Evolutionary conservation across 2,797 vertebrate species (phyloP), one percentile per base, ranked within the genome.

Genomic region (Neosalanx taihuensis): DNA sequence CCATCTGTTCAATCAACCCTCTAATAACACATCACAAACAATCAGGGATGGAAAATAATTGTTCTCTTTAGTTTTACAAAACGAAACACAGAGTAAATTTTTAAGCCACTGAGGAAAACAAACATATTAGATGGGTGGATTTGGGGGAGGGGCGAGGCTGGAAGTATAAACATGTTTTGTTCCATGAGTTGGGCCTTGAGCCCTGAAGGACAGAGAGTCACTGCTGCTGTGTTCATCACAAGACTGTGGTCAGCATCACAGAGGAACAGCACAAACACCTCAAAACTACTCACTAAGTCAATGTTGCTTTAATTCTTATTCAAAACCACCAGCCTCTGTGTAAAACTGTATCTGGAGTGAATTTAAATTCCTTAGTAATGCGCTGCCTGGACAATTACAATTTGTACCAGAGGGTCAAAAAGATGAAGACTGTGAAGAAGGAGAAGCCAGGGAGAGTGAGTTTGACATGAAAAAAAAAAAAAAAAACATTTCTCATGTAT

Each of bases 171-270:
- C 64, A 76, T 75, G 79, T 82, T 78, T 81, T 80, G 76, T 84
- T 80, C 74, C 60, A 83, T 56, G 0, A 7, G 30, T 75, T 77
- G 77, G 30, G 81, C 82, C 81, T 73, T 9, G 33, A 74, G 66
- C 77, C 67, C 77, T 31, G 67, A 49, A 56, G 56, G 77, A 69
- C 79, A 64, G 56, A 82, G 83, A 81, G 78, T 74, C 73, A 76
- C 77, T 78, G 83, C 72, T 78, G 79, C 76, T 81, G 78, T 64
- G 78, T 82, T 78, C 81, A 79, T 69, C 67, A 81, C 77, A 84
- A 74, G 79, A 87, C 76, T 86, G 83, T 69, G 84, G 88, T 77
- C 62, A 37, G 72, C 71, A 80, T 81, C 84, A 88, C 81, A 73
- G 76, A 88, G 80, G 72, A 70, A 83, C 88, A 87, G 78, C 86